Evolutionary conservation across 2,888 invertebrate genomes (phyloP).

Genomic region (Orthonevra nobilis): DNA sequence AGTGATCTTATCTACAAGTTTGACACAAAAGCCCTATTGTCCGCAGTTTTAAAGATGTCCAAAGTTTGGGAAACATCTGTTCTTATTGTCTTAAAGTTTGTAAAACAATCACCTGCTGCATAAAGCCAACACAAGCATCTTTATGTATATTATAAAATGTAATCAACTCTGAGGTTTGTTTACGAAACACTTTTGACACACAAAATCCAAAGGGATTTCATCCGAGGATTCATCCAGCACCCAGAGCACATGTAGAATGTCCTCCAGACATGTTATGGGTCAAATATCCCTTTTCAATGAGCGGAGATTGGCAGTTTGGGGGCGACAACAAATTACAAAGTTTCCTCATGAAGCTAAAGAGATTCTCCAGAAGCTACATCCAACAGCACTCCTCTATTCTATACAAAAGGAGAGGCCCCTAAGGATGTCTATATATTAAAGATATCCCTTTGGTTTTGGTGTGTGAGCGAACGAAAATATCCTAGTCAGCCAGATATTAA

Average conservation of each 20-base stretch:
- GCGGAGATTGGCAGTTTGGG: conserved; percentile 39
- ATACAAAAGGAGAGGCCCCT: conserved; percentile 26
- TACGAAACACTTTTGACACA: conserved; percentile 50
- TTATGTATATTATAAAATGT: conserved; percentile 36
- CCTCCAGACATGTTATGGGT: conserved; percentile 40
- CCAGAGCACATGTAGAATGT: conserved; percentile 15
- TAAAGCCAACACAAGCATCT: conserved; percentile 9
- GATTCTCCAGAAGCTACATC: conserved; percentile 12
- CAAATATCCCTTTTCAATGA: conserved; percentile 33
- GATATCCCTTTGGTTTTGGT: conserved; percentile 32
- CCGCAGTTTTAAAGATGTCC: no score
- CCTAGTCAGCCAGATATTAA: conserved; percentile 53
- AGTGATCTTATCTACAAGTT: no score
- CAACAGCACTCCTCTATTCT: not conserved
- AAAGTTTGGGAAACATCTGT: no score
- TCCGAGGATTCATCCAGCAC: not conserved
- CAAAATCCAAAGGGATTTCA: conserved; percentile 20
- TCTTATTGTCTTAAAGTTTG: not conserved
- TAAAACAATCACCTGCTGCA: conserved; percentile 25
- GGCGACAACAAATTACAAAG: conserved; percentile 64
- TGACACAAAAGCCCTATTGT: no score
- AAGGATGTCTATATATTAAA: conserved; percentile 45
- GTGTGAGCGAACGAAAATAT: conserved; percentile 45
- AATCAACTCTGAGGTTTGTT: conserved; percentile 53
- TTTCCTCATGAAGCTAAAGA: conserved; percentile 49